These are phyloP conservation scores for Meandrusa payeni DNA, from an alignment of 2,888 invertebrate genomes.

Conservation along the genomic window DNA sequence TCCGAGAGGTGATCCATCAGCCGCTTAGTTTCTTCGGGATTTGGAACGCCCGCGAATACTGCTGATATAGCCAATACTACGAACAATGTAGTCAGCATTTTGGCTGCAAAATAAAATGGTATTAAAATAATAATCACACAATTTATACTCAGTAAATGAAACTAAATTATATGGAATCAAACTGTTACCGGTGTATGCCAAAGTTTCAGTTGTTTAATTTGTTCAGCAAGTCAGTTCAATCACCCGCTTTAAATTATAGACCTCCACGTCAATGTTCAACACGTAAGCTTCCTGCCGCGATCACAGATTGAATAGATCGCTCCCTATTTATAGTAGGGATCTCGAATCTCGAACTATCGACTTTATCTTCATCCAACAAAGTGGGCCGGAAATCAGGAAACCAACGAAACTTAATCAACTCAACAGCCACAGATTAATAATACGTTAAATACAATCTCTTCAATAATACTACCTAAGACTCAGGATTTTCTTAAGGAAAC, in stretches of 20 bases:
- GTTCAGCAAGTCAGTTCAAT: conserved; percentile 9
- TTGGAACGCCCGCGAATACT: conserved; percentile 82
- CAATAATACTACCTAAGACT: no score
- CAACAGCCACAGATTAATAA: no score
- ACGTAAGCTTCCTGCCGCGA: conserved; percentile 53
- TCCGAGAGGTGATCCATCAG: conserved; percentile 87
- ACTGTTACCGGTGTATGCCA: neutral
- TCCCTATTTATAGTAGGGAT: conserved; percentile 28
- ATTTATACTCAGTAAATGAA: neutral
- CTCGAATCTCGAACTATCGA: conserved; percentile 18
- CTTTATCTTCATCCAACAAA: no score
- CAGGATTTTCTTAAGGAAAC: no score
- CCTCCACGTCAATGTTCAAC: conserved; percentile 64
- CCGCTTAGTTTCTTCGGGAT: conserved; percentile 85
- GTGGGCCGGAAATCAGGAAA: no score
- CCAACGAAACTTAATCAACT: no score
- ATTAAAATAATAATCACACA: conserved; percentile 5
- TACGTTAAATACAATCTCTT: no score
- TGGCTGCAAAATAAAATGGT: conserved; percentile 34
- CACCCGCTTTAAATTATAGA: conserved; percentile 13
- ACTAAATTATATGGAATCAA: neutral
- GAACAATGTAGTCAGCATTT: conserved; percentile 61
- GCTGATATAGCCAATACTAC: conserved; percentile 61
- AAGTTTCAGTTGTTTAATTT: conserved; percentile 1
- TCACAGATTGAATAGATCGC: conserved; percentile 47